Conservation (phyloP, 2,113 vertebrate species). For the Microcebus murinus region DNA sequence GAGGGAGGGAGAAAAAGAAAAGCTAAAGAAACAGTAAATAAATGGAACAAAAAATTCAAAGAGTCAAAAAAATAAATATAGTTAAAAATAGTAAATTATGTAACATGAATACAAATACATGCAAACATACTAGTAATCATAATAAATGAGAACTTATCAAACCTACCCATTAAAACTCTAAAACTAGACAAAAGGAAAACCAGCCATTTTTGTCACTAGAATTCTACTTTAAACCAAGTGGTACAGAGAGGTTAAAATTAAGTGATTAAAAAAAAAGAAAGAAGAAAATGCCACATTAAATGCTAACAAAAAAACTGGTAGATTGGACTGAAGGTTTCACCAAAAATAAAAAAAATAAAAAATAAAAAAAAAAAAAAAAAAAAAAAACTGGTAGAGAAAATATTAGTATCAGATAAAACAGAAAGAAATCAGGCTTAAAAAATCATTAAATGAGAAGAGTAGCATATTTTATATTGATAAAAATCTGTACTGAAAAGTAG, state of each 20-base stretch:
- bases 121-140: not conserved
- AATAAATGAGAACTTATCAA: constrained; percentile 5
- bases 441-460: not conserved
- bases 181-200: not conserved
- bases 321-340: too few relatives aligned
- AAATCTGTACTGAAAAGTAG: not conserved
- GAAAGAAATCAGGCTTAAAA: not conserved
- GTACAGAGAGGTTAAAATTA: not conserved
- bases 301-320: not conserved
- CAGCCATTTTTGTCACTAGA: not conserved
- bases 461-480: not conserved
- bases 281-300: not conserved
- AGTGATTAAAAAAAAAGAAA: not conserved
- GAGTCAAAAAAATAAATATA: not conserved
- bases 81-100: not conserved
- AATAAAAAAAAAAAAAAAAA: not conserved
- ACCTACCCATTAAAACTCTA: not conserved
- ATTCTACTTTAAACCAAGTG: not conserved
- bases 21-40: not conserved
- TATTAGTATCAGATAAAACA: not conserved
- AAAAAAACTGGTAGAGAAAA: not conserved
- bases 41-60: not conserved
- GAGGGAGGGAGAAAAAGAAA: not conserved
- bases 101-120: not conserved
- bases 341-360: too few relatives aligned